These are phyloP conservation scores for Petrolisthes manimaculis DNA, from an alignment of 2,888 invertebrate species.

Conservation along the genomic window DNA sequence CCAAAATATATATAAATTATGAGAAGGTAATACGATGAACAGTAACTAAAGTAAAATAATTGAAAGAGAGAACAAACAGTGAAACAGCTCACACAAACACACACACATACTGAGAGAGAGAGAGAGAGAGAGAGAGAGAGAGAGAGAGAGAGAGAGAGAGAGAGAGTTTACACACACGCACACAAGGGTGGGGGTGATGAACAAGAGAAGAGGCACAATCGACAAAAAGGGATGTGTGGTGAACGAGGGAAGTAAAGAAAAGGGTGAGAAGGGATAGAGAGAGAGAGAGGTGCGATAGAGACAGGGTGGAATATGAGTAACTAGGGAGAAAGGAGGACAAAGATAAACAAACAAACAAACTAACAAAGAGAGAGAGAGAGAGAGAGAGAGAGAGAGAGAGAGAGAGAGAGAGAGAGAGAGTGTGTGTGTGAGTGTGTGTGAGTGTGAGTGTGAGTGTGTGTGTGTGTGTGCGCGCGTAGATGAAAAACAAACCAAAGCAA, in stretches of 20 bases:
- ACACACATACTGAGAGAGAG: background rate
- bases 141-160: background rate
- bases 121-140: background rate
- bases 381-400: conserved; percentile 19
- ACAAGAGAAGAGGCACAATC: no score
- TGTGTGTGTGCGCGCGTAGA: conserved; percentile 24
- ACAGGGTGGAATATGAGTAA: background rate
- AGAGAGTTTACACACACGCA: no score
- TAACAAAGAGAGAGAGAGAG: conserved; percentile 23
- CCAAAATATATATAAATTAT: background rate
- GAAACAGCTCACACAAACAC: no score
- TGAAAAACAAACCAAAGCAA: background rate
- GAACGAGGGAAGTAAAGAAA: background rate
- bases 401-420: background rate
- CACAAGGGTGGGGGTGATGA: background rate
- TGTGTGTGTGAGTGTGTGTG: conserved; percentile 6
- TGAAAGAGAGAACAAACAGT: background rate
- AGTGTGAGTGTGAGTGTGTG: conserved; percentile 26
- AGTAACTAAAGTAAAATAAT: background rate
- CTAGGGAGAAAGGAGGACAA: background rate
- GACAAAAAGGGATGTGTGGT: no score
- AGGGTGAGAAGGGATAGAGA: conserved; percentile 1
- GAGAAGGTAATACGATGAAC: background rate
- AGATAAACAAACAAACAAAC: conserved; percentile 11
- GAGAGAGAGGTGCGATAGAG: background rate